These are phyloP conservation scores for Botia kubotai DNA, from an alignment of 2,797 vertebrate genomes.

Conservation along the genomic window DNA sequence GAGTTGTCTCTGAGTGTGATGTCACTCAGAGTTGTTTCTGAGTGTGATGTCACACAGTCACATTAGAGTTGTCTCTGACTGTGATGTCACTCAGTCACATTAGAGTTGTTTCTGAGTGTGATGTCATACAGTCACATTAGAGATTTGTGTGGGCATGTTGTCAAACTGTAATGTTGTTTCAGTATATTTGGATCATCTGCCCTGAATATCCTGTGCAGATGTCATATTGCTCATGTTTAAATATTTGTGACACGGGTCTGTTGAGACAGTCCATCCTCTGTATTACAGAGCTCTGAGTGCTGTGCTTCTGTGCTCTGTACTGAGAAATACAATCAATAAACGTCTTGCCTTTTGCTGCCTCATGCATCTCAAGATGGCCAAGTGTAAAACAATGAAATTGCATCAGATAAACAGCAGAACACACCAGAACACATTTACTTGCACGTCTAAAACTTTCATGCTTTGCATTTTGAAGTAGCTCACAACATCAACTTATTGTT, in stretches of 20 bases:
- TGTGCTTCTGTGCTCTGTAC: slow-evolving; percentile 36
- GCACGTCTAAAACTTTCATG: not conserved
- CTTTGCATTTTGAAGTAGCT: not conserved
- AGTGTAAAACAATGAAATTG: slow-evolving; percentile 38
- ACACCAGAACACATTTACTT: not conserved
- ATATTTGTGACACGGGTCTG: too few relatives aligned
- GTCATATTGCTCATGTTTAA: too few relatives aligned
- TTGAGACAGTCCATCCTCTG: slow-evolving; percentile 7
- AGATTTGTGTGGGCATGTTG: too few relatives aligned
- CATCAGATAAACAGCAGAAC: slow-evolving; percentile 11
- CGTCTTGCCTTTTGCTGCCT: slow-evolving; percentile 29
- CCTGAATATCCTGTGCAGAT: not conserved
- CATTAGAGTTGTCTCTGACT: too few relatives aligned
- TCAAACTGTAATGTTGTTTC: not conserved
- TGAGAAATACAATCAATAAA: slow-evolving; percentile 45
- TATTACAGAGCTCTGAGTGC: slow-evolving; percentile 16
- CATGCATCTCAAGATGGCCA: slow-evolving; percentile 49
- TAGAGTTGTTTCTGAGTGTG: too few relatives aligned
- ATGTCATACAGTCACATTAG: too few relatives aligned
- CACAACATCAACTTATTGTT: not conserved
- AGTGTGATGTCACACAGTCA: not conserved
- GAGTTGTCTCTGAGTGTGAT: too few relatives aligned
- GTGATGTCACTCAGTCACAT: too few relatives aligned
- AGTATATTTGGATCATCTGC: not conserved
- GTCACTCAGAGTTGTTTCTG: not conserved